Evolutionary conservation across 2,113 vertebrate genomes (phyloP).

Genomic region (Sinocyclocheilus rhinocerous): DNA sequence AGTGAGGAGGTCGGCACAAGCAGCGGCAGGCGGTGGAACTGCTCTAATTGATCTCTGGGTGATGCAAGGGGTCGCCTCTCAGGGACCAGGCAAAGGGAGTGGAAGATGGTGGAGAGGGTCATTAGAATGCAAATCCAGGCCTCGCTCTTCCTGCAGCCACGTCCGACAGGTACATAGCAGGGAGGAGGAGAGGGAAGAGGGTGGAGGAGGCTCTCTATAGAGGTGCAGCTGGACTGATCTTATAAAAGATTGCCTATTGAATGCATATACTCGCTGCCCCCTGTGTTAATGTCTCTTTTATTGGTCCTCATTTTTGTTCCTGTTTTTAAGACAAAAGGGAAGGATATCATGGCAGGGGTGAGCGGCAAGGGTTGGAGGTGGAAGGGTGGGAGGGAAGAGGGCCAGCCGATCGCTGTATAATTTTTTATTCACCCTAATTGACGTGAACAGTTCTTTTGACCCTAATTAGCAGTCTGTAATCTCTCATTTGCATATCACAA

Average conservation of each 20-base stretch:
- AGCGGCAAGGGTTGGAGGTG: conserved; percentile 60
- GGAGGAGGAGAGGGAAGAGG: conserved; percentile 18
- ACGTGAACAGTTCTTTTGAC: conserved; percentile 90
- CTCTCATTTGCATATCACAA: conserved; percentile 91
- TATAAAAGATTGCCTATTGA: conserved; percentile 54
- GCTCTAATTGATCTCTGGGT: conserved; percentile 81
- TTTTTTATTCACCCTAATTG: conserved; percentile 84
- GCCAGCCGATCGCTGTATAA: conserved; percentile 62
- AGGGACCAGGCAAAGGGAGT: conserved; percentile 65
- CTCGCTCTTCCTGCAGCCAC: conserved; percentile 57
- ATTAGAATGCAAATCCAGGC: conserved; percentile 80
- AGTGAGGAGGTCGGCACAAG: conserved; percentile 29
- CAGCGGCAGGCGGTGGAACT: conserved; percentile 50
- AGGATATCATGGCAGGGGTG: conserved; percentile 70
- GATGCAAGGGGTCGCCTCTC: conserved; percentile 74
- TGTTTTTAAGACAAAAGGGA: conserved; percentile 75
- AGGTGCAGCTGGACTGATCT: conserved; percentile 41
- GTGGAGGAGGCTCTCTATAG: conserved; percentile 34
- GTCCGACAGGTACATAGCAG: conserved; percentile 43
- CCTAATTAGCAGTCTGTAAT: conserved; percentile 92
- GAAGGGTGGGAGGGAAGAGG: conserved; percentile 54
- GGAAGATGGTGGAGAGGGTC: conserved; percentile 65
- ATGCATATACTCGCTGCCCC: conserved; percentile 49
- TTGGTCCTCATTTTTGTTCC: conserved; percentile 72
- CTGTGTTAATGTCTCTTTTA: conserved; percentile 65